Evolutionary conservation across 1,140 invertebrate species (phyloP), one percentile per base, ranked within the genome.

Genomic region (Drosophila arawakana): DNA sequence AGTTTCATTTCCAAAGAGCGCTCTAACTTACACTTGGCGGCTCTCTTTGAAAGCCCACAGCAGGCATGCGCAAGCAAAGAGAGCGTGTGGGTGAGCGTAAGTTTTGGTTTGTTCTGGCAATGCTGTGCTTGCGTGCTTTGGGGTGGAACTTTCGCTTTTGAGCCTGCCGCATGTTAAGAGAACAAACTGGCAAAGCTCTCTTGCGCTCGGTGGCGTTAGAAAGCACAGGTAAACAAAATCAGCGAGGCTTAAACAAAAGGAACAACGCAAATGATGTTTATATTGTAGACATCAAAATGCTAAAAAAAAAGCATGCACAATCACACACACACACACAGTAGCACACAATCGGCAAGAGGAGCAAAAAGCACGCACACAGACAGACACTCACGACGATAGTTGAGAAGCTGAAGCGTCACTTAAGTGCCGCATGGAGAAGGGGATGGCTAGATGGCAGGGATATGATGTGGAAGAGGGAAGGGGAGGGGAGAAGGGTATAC

Each of bases 171-270:
- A 10, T 30, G 18, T n/a, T 69, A 71, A 76, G 73, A 76, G 73
- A 65, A 25, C 47, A 1, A 3, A 11, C 8, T 25, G 25, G 25
- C 18, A 15, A 15, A 15, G 44, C 62, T 78, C 78, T 66, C 70
- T 79, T 49, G n/a, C 15, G 37, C 18, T 21, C 15, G 67, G 74
- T 50, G 61, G 46, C 73, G 63, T 84, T 80, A 69, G 58, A 21
- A 80, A 75, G 69, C 80, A 67, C 84, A 88, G 80, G 83, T 88
- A 88, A 88, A 88, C 84, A 88, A 88, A 88, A 89, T 88, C 84
- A 88, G 67, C 83, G 77, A 80, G 80, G 52, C 84, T 77, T 49
- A 77, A 88, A 88, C 83, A 89, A 88, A 88, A 80, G 76, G 77
- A 89, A 80, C 83, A 86, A 70, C 84, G 77, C 61, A 88, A 88